Evolutionary conservation across 35 echinoderm and acorn worm species (phyloP).

Genomic region (Eucidaris tribuloides): DNA sequence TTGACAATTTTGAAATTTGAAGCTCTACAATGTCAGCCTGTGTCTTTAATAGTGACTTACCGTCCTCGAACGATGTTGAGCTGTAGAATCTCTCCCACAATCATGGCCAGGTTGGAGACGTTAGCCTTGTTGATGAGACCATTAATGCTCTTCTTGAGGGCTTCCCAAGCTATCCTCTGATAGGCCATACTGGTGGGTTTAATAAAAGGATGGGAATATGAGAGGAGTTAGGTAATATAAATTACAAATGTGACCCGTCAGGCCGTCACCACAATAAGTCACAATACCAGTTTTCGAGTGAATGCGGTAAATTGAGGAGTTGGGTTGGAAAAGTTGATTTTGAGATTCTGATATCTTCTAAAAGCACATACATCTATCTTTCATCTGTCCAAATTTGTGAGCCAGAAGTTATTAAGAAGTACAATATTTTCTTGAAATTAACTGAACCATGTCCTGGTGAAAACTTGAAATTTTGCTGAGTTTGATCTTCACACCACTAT

Average conservation of each 20-base stretch:
- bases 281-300: not conserved
- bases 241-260: not conserved
- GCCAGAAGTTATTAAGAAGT: too few relatives aligned
- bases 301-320: not conserved
- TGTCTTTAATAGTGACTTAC: too few relatives aligned
- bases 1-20: too few relatives aligned
- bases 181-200: slow-evolving; percentile 69
- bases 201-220: not conserved
- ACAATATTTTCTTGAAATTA: not conserved
- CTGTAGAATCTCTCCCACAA: slow-evolving; percentile 81
- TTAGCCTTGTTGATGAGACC: slow-evolving; percentile 98
- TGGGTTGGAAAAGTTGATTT: too few relatives aligned
- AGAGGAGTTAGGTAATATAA: not conserved
- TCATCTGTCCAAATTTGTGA: too few relatives aligned
- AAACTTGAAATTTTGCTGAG: too few relatives aligned
- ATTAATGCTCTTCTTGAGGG: slow-evolving; percentile 98
- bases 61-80: slow-evolving; percentile 96
- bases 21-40: too few relatives aligned
- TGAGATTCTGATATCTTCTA: too few relatives aligned
- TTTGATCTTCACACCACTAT: too few relatives aligned
- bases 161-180: slow-evolving; percentile 96
- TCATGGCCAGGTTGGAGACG: slow-evolving; percentile 80
- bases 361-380: too few relatives aligned
- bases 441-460: too few relatives aligned
- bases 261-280: not conserved